These are phyloP conservation scores for Bungarus multicinctus DNA, from an alignment of 2,113 vertebrate species.

Conservation along the genomic window DNA sequence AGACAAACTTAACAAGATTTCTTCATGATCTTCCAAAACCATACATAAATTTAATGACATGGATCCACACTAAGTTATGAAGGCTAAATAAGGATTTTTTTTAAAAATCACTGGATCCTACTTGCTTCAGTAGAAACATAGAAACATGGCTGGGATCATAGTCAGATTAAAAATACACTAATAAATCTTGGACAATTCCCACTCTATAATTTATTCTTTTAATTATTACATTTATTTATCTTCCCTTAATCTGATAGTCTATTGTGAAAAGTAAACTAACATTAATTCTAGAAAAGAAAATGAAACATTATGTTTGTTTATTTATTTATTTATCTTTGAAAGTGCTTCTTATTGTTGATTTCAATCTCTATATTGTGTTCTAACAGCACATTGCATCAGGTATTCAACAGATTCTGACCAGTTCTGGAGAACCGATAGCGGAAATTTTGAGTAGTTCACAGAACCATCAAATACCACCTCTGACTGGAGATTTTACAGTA, in stretches of 20 bases:
- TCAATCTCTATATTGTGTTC: neutral
- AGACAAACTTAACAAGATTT: neutral
- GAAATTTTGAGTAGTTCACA: no score
- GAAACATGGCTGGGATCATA: neutral
- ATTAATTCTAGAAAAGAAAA: neutral
- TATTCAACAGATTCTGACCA: no score
- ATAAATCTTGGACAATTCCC: neutral
- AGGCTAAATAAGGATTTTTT: neutral
- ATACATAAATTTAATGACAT: neutral
- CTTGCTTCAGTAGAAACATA: neutral
- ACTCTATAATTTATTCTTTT: constrained; percentile 4
- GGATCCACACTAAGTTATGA: neutral
- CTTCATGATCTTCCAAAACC: neutral
- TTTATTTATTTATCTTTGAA: neutral
- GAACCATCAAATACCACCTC: no score
- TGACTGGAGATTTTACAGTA: no score
- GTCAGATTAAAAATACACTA: neutral
- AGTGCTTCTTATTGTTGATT: neutral
- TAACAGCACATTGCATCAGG: neutral
- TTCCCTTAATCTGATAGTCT: neutral
- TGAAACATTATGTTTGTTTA: neutral
- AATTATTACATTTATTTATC: neutral
- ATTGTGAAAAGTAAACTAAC: neutral
- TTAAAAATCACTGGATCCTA: neutral
- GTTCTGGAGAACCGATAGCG: no score